phyloP scores from a whole-genome alignment of 2,888 invertebrate genomes.

The Anoncus sp. region DNA sequence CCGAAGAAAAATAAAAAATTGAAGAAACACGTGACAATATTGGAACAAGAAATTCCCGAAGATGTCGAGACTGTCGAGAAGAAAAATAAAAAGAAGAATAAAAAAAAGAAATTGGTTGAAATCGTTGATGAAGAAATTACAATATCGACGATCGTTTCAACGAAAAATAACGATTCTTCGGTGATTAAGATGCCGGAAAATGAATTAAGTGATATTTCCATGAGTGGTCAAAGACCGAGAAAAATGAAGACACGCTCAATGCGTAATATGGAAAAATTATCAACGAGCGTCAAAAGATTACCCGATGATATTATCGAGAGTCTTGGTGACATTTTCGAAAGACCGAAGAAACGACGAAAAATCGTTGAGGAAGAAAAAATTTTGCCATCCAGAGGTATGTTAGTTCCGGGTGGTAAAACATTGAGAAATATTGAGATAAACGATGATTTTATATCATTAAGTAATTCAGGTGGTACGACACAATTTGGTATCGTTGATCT shows the following conservation, averaged over 20 bases:
- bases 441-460: slow-evolving; percentile 65
- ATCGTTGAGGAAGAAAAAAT: slow-evolving; percentile 55
- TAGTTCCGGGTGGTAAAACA: slow-evolving; percentile 40
- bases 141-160: background rate
- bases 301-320: slow-evolving; percentile 72
- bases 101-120: slow-evolving; percentile 34
- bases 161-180: too few species aligned
- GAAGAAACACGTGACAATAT: slow-evolving; percentile 31
- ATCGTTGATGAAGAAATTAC: background rate
- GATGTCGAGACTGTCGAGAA: slow-evolving; percentile 4
- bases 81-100: slow-evolving; percentile 26
- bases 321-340: slow-evolving; percentile 68
- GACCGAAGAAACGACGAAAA: slow-evolving; percentile 63
- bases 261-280: background rate
- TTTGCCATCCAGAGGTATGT: slow-evolving; percentile 65
- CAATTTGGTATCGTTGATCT: slow-evolving; percentile 74
- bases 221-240: background rate
- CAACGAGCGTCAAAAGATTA: slow-evolving; percentile 70
- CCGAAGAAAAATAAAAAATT: slow-evolving; percentile 46
- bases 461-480: slow-evolving; percentile 75
- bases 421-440: slow-evolving; percentile 48
- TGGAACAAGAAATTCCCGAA: slow-evolving; percentile 19
- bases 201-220: slow-evolving; percentile 14
- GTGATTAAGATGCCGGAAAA: slow-evolving; percentile 22
- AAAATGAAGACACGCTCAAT: background rate